Percentiles rank a stretch among this genome's conserved stretches.
These are phyloP conservation scores for Choloepus didactylus DNA, from an alignment of 2,797 vertebrate genomes.

Conservation along the genomic window DNA sequence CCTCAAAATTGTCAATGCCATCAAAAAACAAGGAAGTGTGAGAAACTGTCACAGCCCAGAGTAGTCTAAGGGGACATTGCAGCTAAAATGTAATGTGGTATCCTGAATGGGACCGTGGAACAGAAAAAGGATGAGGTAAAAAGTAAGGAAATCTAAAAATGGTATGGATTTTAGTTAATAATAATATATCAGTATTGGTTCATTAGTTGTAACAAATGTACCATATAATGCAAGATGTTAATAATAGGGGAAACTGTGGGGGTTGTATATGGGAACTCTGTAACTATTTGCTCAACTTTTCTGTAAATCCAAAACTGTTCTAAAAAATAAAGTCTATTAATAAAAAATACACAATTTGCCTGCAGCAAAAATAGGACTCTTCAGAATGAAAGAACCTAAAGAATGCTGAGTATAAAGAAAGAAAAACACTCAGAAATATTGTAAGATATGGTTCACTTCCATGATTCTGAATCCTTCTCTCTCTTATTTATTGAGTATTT, in stretches of 20 bases:
- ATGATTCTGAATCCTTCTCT: conserved; percentile 27
- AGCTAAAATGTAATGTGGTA: neutral
- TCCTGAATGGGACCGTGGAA: neutral
- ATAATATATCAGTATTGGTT: neutral
- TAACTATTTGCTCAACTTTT: neutral
- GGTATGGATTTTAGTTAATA: neutral
- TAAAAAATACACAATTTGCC: neutral
- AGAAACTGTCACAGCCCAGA: conserved; percentile 40
- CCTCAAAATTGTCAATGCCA: neutral
- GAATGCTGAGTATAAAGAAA: neutral
- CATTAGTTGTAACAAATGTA: neutral
- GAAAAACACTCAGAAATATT: neutral
- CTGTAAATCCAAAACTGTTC: neutral
- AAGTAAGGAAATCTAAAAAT: neutral
- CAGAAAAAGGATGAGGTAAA: conserved; percentile 10
- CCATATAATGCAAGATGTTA: neutral
- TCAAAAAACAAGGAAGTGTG: neutral
- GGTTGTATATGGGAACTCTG: neutral
- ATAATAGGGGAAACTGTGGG: neutral
- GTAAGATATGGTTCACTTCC: neutral
- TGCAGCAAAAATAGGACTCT: conserved; percentile 31
- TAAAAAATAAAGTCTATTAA: neutral
- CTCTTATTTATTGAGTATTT: conserved; percentile 29
- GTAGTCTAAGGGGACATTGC: neutral
- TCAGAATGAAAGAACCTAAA: conserved; percentile 32